A percentile compares a stretch with the other conserved stretches of the same genome.
phyloP scores from a whole-genome alignment of 2,797 vertebrate genomes.

The Etheostoma perlongum region DNA sequence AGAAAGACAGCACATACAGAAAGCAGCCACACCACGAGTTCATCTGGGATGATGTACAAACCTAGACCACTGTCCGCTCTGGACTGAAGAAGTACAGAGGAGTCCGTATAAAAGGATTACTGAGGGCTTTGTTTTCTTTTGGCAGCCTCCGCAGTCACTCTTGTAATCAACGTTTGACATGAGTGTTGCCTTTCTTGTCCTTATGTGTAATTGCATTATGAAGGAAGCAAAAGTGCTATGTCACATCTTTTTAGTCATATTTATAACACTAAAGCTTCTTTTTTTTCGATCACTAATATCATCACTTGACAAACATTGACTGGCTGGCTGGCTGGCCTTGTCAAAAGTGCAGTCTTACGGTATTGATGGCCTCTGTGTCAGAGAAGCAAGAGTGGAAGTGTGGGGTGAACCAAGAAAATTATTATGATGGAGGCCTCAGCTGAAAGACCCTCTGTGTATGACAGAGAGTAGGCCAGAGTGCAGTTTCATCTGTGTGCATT shows the following conservation, averaged over 20 bases:
- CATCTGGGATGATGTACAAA: conserved; percentile 52
- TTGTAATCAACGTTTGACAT: conserved; percentile 72
- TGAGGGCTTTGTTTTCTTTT: conserved; percentile 73
- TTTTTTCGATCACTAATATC: background rate
- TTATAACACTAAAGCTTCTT: conserved; percentile 38
- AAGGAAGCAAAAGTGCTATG: conserved; percentile 36
- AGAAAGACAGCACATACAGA: conserved; percentile 22
- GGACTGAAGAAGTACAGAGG: conserved; percentile 44
- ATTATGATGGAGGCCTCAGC: conserved; percentile 65
- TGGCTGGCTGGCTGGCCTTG: conserved; percentile 10
- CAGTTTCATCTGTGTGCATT: conserved; percentile 76
- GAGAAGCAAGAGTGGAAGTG: conserved; percentile 32
- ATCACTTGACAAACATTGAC: conserved; percentile 14
- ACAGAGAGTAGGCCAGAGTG: conserved; percentile 67
- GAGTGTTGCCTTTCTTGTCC: conserved; percentile 50
- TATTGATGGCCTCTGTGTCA: conserved; percentile 38
- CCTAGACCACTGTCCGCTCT: conserved; percentile 59
- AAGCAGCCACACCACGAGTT: conserved; percentile 52
- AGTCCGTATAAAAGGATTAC: conserved; percentile 71
- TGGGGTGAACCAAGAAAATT: conserved; percentile 42
- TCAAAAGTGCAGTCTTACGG: conserved; percentile 10
- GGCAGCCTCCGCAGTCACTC: conserved; percentile 61
- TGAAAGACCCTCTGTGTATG: conserved; percentile 54
- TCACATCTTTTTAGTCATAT: conserved; percentile 37
- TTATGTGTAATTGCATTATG: conserved; percentile 56